Evolutionary conservation across 30 jellyfish, hydroid and myxozoan species (phyloP), one percentile per base, ranked within the genome.

Genomic region (Turritopsis dohrnii): DNA sequence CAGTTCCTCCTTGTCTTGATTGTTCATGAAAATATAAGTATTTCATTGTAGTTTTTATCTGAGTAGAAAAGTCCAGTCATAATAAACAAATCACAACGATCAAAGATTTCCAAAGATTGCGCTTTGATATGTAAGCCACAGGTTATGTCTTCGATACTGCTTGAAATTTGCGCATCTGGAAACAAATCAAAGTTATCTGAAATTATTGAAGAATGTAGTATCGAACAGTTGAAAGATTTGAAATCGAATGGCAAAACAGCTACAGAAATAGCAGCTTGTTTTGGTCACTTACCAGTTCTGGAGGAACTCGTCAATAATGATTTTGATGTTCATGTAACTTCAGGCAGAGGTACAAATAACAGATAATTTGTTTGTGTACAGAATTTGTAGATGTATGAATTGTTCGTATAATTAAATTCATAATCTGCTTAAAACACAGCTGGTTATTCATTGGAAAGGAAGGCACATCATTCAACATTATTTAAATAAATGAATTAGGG

Each of bases 281-380:
- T 80, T 80, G 87, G 87, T 9, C 82, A 71, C 87, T 17, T 80
- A 25, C 18, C 29, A 18, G 54, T 80, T 16, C 52, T 80, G 18
- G 82, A 80, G 60, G 87, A 80, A 65, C 81, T 80, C 29, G 53
- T 80, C 19, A 80, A 80, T 31, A 30, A 53, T 80, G 87, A 80
- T 71, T 31, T 65, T 23, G 53, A 41, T 31, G 52, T 80, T 53
- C 53, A 80, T 0, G 21, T 17, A n/a, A n/a, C 52, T 31, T 80
- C 87, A 52, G 53, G 65, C 17, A 18, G 82, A 80, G 87, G 87
- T 80, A 30, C 1, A 19, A 16, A 72, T 16, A 22, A 22, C 17
- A 72, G 31, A 72, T 72, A 1, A 72, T 72, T 72, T 26, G 18
- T 18, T 18, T 72, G 17, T 72, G 81, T 72, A 16, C 1, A 72